Evolutionary conservation across 2,113 vertebrate genomes (phyloP), one percentile per base, ranked within the genome.

Genomic region (Entelurus aequoreus): DNA sequence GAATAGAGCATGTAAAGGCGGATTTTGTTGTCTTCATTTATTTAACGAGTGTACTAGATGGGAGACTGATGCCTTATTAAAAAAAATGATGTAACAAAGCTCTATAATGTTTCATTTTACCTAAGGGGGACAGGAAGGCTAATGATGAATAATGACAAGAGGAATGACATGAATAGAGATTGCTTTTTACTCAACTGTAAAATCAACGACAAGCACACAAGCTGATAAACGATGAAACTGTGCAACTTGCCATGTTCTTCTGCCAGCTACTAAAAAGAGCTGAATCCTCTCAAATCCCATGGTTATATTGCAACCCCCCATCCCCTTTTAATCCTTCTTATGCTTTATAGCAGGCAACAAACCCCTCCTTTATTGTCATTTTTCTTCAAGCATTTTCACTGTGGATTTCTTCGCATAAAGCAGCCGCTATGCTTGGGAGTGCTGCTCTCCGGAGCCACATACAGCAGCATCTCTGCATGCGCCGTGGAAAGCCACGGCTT

Each of bases 141-240:
- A 57, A 57, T 57, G 37, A 55, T 6, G 55, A 42, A 46, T 46
- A 46, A 46, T 46, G 11, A 44, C 38, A 57, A 44, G 10, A 21
- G 42, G 16, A 44, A 44, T n/a, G 38, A 57, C 16, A 57, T 42
- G n/a, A 57, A 42, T 42, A 13, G 55, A 57, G 55, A 57, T 57
- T 19, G 55, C 55, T 19, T 44, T 57, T 15, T 8, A 55, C 16
- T 42, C 5, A 37, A n/a, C 53, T 54, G 15, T 0, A 37, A 37
- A 28, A 12, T 15, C 55, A 44, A 44, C 21, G 55, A 44, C 40
- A 44, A 44, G 38, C 54, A 12, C 12, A 11, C 55, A 2, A 2
- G 16, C 16, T 57, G n/a, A 57, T 57, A 16, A 42, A 57, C 19
- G n/a, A 13, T 38, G 10, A 44, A 15, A 5, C n/a, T n/a, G 13